Conservation (phyloP, 2,113 vertebrate species). For the Antechinus flavipes region DNA sequence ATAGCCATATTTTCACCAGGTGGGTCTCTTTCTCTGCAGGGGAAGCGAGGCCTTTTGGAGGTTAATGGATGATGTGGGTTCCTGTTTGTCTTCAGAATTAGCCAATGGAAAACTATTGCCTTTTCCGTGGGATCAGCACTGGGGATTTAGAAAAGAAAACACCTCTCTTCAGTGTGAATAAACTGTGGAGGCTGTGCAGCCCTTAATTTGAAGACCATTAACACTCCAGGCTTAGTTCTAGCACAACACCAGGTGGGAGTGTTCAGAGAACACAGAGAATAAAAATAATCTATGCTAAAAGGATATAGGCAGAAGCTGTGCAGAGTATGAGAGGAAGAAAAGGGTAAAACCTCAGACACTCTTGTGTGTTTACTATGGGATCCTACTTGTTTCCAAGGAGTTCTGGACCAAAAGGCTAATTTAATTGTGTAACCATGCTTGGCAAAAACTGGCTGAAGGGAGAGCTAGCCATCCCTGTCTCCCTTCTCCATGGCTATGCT, state of each 20-base stretch:
- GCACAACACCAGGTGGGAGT: neutral
- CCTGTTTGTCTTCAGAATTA: neutral
- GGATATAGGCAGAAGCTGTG: neutral
- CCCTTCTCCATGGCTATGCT: neutral
- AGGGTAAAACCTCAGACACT: neutral
- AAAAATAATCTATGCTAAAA: neutral
- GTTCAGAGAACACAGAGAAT: neutral
- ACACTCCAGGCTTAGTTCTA: neutral
- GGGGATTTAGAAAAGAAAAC: conserved; percentile 4
- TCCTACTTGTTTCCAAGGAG: neutral
- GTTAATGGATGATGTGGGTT: neutral
- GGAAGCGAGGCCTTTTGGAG: neutral
- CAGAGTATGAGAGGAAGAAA: neutral
- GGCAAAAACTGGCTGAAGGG: neutral
- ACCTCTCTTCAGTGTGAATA: neutral
- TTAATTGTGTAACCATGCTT: neutral
- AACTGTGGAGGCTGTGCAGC: neutral
- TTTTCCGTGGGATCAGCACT: neutral
- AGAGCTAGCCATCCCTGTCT: neutral
- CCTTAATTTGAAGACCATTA: neutral
- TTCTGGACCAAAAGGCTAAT: neutral
- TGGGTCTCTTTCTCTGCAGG: neutral
- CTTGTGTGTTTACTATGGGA: neutral
- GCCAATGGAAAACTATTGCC: neutral
- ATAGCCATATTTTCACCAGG: neutral